These are phyloP conservation scores for Eristalis tenax DNA, from an alignment of 2,888 invertebrate genomes.

Conservation along the genomic window DNA sequence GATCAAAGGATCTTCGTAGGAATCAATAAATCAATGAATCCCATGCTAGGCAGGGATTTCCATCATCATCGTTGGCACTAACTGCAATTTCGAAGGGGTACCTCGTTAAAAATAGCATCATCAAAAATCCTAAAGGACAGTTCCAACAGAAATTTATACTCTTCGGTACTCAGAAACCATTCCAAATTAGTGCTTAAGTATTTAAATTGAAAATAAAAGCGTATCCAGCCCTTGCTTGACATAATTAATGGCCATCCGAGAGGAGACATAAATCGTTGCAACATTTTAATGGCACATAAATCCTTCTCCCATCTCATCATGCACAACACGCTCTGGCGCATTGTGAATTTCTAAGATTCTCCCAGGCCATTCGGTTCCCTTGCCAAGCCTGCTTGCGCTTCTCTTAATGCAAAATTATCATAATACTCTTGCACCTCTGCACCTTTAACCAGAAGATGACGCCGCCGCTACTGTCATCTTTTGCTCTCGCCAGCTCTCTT, in stretches of 20 bases:
- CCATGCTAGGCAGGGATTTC: neutral
- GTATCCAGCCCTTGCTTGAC: conserved; percentile 5
- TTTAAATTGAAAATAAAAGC: conserved; percentile 23
- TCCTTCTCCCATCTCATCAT: conserved; percentile 41
- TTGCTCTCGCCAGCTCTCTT: neutral
- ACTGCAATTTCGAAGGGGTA: neutral
- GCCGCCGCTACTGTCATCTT: conserved; percentile 6
- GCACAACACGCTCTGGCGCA: conserved; percentile 3
- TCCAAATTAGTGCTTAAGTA: conserved; percentile 45
- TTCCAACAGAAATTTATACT: conserved; percentile 13
- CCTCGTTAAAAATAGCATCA: neutral
- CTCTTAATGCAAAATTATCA: conserved; percentile 47
- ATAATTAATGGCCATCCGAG: conserved; percentile 47
- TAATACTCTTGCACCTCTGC: conserved; percentile 33
- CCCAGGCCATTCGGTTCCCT: conserved; percentile 24
- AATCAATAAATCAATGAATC: neutral
- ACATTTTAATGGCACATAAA: conserved; percentile 66
- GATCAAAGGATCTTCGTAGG: neutral
- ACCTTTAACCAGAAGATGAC: conserved; percentile 48
- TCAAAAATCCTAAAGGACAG: neutral
- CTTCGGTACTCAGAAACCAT: conserved; percentile 31
- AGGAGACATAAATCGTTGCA: conserved; percentile 59
- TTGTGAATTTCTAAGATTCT: conserved; percentile 61
- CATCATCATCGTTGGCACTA: neutral
- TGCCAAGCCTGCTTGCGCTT: conserved; percentile 6